Evolutionary conservation across 1,140 invertebrate species (phyloP).

Genomic region (Drosophila neocordata): DNA sequence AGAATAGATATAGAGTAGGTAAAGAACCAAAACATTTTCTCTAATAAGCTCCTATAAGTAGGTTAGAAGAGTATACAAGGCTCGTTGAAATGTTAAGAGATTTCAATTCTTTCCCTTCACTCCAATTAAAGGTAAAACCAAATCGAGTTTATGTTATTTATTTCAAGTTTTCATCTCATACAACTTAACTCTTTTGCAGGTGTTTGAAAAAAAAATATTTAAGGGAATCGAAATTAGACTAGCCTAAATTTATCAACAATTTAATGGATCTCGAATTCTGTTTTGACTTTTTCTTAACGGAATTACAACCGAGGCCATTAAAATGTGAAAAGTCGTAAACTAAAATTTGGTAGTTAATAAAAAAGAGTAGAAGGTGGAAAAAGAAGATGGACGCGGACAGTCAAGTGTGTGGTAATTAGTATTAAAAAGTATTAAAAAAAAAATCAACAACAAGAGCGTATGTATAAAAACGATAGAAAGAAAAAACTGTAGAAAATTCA

Average conservation of each 20-base stretch:
- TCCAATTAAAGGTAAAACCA: not conserved
- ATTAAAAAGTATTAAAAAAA: conserved; percentile 79
- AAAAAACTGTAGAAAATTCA: conserved; percentile 63
- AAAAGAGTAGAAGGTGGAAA: conserved; percentile 25
- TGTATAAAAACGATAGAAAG: not conserved
- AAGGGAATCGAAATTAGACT: conserved; percentile 63
- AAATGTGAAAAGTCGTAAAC: conserved; percentile 76
- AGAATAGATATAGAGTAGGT: not conserved
- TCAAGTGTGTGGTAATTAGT: conserved; percentile 76
- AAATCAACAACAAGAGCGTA: conserved; percentile 19
- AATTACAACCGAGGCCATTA: conserved; percentile 60
- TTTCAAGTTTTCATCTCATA: not conserved
- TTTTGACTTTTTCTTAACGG: conserved; percentile 59
- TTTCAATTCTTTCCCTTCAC: too few species aligned
- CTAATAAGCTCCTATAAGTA: not conserved
- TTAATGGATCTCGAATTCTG: conserved; percentile 74
- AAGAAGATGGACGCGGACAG: conserved; percentile 58
- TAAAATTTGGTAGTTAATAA: conserved; percentile 67
- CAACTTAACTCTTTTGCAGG: conserved; percentile 38
- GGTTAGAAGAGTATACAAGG: not conserved
- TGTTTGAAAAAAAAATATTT: conserved; percentile 68
- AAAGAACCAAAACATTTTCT: not conserved
- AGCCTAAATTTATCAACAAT: conserved; percentile 42
- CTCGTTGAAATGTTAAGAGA: not conserved
- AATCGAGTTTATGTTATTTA: not conserved